Evolutionary conservation across 1,140 invertebrate species (phyloP), one percentile per base, ranked within the genome.

Genomic region (Drosophila pseudoananassae): DNA sequence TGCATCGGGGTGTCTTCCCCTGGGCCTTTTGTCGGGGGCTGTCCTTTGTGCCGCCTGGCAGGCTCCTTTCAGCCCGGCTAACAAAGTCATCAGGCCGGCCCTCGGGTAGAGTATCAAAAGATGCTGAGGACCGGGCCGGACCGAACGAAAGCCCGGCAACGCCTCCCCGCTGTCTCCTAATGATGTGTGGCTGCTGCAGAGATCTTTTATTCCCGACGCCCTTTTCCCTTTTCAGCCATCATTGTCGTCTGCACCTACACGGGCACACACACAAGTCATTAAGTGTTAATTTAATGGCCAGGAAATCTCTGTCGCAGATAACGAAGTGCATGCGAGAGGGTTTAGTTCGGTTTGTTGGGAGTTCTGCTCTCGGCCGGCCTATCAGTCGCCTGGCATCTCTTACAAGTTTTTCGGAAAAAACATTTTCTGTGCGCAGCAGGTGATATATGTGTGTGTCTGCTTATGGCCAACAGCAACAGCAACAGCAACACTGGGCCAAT

Each of bases 211-310:
- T 73, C 51, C 38, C 7, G 9, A 14, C 10, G 38, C 25, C 47
- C 38, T 49, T n/a, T 36, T 57, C 74, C 56, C 55, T 47, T 50
- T 74, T 74, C 54, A 74, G 71, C 74, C 71, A 74, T 87, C 74
- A 77, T 77, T 58, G 81, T 71, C 60, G 74, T 56, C 56, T 74
- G 75, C 78, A 87, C 75, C 83, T 82, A 78, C 71, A 76, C 71
- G 55, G 54, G 29, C 29, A 78, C 78, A 64, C 66, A 82, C 73
- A 75, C 82, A 83, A 83, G 83, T 87, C 83, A 87, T 87, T 87
- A 87, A 87, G 83, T 87, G 83, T 87, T 87, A 87, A 87, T 87
- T 87, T 87, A 87, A 87, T 87, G 83, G 78, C 83, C 83, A 88
- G 78, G 75, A 87, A 83, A 87, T 87, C 83, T 87, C 88, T 87